These are phyloP conservation scores for Micromys minutus DNA, from an alignment of 2,113 vertebrate genomes.

Conservation along the genomic window DNA sequence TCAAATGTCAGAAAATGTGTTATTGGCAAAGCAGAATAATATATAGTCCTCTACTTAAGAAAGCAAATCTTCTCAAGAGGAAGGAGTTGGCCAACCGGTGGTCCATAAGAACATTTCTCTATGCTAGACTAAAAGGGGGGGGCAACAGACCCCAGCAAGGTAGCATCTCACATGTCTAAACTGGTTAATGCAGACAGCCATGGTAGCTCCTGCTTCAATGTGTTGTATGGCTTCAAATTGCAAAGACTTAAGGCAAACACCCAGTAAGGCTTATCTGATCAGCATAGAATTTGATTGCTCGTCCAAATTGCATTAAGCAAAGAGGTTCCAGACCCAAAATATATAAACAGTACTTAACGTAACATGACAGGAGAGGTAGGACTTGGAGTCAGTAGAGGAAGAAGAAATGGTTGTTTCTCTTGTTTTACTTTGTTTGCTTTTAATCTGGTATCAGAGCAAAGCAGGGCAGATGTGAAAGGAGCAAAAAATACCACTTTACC, in stretches of 20 bases:
- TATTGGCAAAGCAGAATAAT: constrained; percentile 37
- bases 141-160: not conserved
- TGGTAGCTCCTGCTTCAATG: not conserved
- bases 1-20: not conserved
- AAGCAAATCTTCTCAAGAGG: not conserved
- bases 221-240: not conserved
- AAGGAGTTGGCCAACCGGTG: not conserved
- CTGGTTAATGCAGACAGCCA: not conserved
- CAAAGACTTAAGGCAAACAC: not conserved
- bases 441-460: constrained; percentile 11
- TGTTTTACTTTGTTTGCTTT: not conserved
- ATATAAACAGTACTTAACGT: constrained; percentile 12
- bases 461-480: constrained; percentile 57
- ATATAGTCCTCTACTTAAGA: not conserved
- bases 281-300: not conserved
- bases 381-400: not conserved
- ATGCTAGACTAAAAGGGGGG: not conserved
- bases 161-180: not conserved
- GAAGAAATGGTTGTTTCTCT: not conserved
- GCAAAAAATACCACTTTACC: constrained; percentile 58
- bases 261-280: not conserved
- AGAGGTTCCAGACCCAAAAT: not conserved
- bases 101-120: not conserved
- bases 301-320: not conserved
- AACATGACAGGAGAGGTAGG: not conserved